Evolutionary conservation across 2,888 invertebrate genomes (phyloP), one percentile per base, ranked within the genome.

Genomic region (Punctoribates punctum): DNA sequence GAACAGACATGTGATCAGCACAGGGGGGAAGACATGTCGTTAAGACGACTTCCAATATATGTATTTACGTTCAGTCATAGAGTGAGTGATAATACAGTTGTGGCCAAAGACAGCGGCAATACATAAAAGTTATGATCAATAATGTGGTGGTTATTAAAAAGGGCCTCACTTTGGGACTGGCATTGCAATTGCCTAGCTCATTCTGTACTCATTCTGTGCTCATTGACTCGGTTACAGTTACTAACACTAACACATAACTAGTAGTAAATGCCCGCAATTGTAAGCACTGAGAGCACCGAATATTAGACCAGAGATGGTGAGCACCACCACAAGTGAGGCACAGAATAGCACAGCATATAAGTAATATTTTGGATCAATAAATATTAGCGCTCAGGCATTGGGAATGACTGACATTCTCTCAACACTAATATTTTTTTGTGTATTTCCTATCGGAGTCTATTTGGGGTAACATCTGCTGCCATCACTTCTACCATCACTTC

Each of bases 61-160:
- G 27, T 62, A 34, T 17, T 17, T 15, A n/a, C n/a, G n/a, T n/a
- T n/a, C n/a, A 23, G 17, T 20, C 29, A 62, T 17, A 17, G 17
- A 62, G 29, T 9, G 62, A 29, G 15, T 42, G 27, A 15, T 4
- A 60, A 34, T 62, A 62, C 29, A 34, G 62, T 42, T 42, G 17
- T 42, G 20, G 23, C 1, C 0, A 15, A 20, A 42, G 17, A 62
- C 25, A 34, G 62, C 34, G 70, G 20, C 70, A 70, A 42, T 42
- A 42, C n/a, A 20, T 70, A 70, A 46, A 42, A 70, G 20, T 70
- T 70, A 70, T 70, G 70, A 70, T 70, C 70, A 70, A 70, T 70
- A 70, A 70, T 70, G 70, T 70, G 70, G 70, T 70, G 27, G 17
- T 70, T 70, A 70, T 65, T 65, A 65, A 70, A 70, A 46, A n/a